phyloP scores from a whole-genome alignment of 2,113 vertebrate genomes.

The Shinisaurus crocodilurus region DNA sequence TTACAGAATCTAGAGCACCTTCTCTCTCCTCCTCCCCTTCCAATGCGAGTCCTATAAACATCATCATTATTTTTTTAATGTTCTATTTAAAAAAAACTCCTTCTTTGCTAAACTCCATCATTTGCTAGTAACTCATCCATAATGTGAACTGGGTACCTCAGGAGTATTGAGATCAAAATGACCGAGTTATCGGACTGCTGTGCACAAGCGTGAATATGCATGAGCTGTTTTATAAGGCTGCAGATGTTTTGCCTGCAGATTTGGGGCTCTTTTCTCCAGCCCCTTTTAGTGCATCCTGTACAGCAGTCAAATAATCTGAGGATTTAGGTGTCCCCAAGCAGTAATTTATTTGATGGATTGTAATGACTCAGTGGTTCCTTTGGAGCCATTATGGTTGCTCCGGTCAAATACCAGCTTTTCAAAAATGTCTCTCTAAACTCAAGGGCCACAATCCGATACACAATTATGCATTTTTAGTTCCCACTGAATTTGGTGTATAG shows the following conservation, averaged over 20 bases:
- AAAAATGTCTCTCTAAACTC: slow-evolving; percentile 54
- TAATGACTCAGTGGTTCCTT: slow-evolving; percentile 75
- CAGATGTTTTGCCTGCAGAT: slow-evolving; percentile 62
- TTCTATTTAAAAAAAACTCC: neutral
- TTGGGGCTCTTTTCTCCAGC: slow-evolving; percentile 48
- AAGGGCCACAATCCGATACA: slow-evolving; percentile 61
- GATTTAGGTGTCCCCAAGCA: slow-evolving; percentile 78
- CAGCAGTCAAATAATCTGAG: slow-evolving; percentile 74
- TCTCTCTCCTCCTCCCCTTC: neutral
- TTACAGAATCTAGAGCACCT: slow-evolving; percentile 19
- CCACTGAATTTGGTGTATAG: slow-evolving; percentile 41
- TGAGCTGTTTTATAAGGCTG: slow-evolving; percentile 40
- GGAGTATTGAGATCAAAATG: slow-evolving; percentile 39
- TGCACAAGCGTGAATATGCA: slow-evolving; percentile 23
- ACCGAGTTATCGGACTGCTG: slow-evolving; percentile 14
- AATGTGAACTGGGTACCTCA: slow-evolving; percentile 43
- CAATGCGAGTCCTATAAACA: slow-evolving; percentile 23
- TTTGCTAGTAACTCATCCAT: slow-evolving; percentile 41
- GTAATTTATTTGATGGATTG: slow-evolving; percentile 79
- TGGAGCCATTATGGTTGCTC: slow-evolving; percentile 77
- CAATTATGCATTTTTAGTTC: slow-evolving; percentile 49
- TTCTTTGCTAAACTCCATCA: slow-evolving; percentile 46
- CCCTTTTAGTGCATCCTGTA: slow-evolving; percentile 42
- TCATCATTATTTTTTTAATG: too few species aligned
- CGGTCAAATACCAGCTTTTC: slow-evolving; percentile 72